Evolutionary conservation across 2,113 vertebrate genomes (phyloP).

Genomic region (Equus przewalskii): DNA sequence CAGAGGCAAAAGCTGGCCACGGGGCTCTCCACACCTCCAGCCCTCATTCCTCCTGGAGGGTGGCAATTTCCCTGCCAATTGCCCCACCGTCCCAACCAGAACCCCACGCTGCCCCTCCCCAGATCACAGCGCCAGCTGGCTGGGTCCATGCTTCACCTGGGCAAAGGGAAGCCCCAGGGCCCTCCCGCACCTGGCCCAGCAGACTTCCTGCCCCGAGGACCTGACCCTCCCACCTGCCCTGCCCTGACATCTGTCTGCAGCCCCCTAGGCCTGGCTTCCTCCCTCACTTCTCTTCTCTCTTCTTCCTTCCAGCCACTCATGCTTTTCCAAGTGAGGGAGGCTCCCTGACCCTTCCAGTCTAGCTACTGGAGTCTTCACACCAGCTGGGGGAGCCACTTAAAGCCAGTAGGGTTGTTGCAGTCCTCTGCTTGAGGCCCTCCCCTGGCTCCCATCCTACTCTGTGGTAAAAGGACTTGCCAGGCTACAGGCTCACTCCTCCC

Average conservation of each 20-base stretch:
- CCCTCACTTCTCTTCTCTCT: not conserved
- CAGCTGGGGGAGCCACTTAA: not conserved
- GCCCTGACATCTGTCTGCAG: not conserved
- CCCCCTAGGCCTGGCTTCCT: not conserved
- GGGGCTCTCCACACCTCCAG: not conserved
- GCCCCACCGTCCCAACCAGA: not conserved
- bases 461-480: not conserved
- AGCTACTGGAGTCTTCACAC: not conserved
- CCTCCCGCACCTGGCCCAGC: no score
- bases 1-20: not conserved
- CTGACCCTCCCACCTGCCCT: not conserved
- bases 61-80: not conserved
- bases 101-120: not conserved
- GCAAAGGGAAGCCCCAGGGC: not conserved
- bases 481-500: not conserved
- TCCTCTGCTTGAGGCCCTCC: not conserved
- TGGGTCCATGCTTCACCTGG: not conserved
- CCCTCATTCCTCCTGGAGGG: not conserved
- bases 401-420: no score
- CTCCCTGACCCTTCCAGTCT: not conserved
- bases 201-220: not conserved
- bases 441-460: not conserved
- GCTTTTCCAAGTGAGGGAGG: not conserved
- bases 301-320: not conserved
- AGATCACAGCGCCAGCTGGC: not conserved